A percentile compares a stretch with the other conserved stretches of the same genome.
These are phyloP conservation scores for Periphyllus acericola DNA, from an alignment of 2,888 invertebrate species.

Conservation along the genomic window DNA sequence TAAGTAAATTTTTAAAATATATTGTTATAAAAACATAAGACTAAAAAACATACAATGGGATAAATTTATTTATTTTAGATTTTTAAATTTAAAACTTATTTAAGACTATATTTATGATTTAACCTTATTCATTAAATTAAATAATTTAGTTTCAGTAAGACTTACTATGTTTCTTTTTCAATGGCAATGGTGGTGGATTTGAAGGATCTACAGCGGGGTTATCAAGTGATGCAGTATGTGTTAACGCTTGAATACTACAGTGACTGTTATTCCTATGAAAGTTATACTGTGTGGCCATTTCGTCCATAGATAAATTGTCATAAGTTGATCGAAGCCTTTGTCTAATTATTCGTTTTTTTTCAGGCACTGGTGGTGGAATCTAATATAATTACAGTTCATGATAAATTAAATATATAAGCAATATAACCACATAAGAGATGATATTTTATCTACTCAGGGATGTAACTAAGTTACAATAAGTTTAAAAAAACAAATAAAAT, in stretches of 20 bases:
- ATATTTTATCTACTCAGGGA: not conserved
- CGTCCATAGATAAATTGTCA: conserved; percentile 60
- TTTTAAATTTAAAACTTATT: not conserved
- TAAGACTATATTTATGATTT: not conserved
- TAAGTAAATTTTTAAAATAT: no score
- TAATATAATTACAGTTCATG: not conserved
- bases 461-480: not conserved
- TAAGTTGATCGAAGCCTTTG: conserved; percentile 69
- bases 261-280: conserved; percentile 57
- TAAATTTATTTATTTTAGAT: no score
- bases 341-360: conserved; percentile 71
- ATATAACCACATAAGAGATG: not conserved
- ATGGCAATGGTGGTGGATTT: conserved; percentile 86
- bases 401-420: not conserved
- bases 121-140: not conserved
- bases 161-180: conserved; percentile 96
- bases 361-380: conserved; percentile 72
- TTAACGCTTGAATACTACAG: conserved; percentile 57
- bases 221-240: conserved; percentile 58
- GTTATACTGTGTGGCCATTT: conserved; percentile 59
- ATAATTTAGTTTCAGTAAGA: conserved; percentile 66
- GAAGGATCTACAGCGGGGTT: conserved; percentile 61
- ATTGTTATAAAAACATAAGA: no score
- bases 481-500: not conserved
- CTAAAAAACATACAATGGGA: no score